phyloP scores from a whole-genome alignment of 30 jellyfish, hydroid and myxozoan genomes.

The Haliclystus octoradiatus region DNA sequence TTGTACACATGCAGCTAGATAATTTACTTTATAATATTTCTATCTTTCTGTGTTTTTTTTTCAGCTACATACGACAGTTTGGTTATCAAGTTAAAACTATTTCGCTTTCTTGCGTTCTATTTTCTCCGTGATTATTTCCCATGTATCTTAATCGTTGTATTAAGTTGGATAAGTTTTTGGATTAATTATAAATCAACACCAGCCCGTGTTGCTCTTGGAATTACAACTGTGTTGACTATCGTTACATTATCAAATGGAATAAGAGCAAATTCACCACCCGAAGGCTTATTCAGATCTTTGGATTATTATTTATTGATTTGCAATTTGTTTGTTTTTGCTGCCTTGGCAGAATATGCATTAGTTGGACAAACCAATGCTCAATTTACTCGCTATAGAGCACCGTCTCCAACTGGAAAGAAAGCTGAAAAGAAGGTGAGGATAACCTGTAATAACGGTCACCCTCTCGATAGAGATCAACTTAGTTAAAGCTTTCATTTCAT shows the following conservation, averaged over 20 bases:
- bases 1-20: background rate
- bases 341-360: constrained; percentile 63
- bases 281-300: constrained; percentile 44
- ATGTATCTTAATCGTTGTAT: constrained; percentile 45
- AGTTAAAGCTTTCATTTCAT: too few species aligned
- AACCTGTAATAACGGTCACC: too few species aligned
- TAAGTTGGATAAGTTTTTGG: constrained; percentile 90
- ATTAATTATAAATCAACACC: constrained; percentile 89
- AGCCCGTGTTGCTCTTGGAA: constrained; percentile 85
- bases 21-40: background rate
- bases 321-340: constrained; percentile 71
- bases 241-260: constrained; percentile 67
- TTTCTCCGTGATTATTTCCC: constrained; percentile 62
- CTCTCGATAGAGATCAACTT: too few species aligned
- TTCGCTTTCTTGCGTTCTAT: constrained; percentile 57
- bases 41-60: background rate
- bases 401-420: too few species aligned
- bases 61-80: constrained; percentile 52
- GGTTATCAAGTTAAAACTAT: constrained; percentile 36
- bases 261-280: constrained; percentile 63
- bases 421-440: too few species aligned
- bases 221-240: constrained; percentile 74
- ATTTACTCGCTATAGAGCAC: too few species aligned
- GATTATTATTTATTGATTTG: constrained; percentile 71
- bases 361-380: constrained; percentile 78